Conservation (phyloP, 2,113 vertebrate species). For the Kryptolebias marmoratus region DNA sequence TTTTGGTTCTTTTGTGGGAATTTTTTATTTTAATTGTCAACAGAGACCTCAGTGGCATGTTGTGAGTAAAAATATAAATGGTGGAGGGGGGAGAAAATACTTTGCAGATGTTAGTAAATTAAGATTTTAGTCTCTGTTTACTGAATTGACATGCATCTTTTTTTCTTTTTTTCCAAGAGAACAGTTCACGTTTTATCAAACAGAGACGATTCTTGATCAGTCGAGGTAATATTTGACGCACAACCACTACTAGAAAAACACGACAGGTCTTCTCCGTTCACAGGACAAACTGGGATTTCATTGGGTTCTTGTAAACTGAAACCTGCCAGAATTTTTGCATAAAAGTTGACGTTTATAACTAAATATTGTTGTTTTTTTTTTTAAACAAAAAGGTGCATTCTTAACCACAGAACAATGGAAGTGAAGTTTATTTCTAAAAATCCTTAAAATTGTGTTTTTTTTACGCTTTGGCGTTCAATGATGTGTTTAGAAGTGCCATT, state of each 20-base stretch:
- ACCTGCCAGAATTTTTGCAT: neutral
- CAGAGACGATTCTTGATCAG: neutral
- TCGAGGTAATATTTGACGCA: neutral
- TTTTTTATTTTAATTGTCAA: neutral
- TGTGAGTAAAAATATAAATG: conserved; percentile 1
- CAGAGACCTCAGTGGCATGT: conserved; percentile 6
- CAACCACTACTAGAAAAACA: neutral
- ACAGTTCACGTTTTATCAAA: neutral
- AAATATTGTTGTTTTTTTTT: neutral
- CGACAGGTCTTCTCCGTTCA: conserved; percentile 12
- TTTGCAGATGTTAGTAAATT: neutral
- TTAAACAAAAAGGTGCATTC: neutral
- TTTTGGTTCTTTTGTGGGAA: neutral
- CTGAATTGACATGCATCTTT: neutral
- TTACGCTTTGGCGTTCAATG: neutral
- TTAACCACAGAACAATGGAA: neutral
- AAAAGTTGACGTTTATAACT: neutral
- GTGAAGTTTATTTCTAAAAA: neutral
- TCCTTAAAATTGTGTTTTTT: neutral
- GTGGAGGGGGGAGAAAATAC: neutral
- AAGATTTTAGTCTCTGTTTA: neutral
- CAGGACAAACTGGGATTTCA: conserved; percentile 23
- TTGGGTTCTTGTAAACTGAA: neutral
- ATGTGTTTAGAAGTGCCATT: neutral
- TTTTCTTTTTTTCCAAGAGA: neutral